These are phyloP conservation scores for Lytechinus pictus DNA, from an alignment of 35 echinoderm and acorn worm species.

Conservation along the genomic window DNA sequence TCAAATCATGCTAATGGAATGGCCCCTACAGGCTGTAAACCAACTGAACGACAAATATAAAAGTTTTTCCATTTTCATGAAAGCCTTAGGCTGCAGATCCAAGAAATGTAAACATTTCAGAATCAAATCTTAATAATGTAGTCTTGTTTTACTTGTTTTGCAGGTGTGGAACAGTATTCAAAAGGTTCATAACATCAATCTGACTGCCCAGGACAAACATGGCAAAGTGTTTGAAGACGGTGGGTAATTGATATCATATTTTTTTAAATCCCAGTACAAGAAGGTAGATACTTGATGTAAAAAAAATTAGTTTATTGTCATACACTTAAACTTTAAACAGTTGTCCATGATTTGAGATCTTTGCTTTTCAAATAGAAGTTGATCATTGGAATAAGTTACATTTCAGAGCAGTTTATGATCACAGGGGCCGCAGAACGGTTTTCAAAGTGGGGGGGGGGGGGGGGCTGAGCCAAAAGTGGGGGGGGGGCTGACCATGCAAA, in stretches of 20 bases:
- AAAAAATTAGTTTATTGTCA: background rate
- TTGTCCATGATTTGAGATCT: background rate
- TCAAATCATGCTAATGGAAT: no score
- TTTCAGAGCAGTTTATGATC: background rate
- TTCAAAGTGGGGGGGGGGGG: no score
- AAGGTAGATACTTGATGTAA: no score
- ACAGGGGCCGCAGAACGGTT: no score
- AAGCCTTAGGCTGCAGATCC: no score
- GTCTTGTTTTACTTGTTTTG: background rate
- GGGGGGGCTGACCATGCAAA: no score
- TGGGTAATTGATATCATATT: slow-evolving; percentile 42
- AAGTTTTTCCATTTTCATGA: no score
- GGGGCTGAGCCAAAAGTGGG: no score
- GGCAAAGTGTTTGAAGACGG: slow-evolving; percentile 90
- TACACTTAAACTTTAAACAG: background rate
- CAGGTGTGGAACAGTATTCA: slow-evolving; percentile 70
- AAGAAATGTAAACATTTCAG: no score
- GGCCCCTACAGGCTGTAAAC: no score
- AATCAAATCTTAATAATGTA: no score
- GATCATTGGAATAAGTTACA: background rate
- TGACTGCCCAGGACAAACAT: slow-evolving; percentile 78
- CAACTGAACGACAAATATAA: no score
- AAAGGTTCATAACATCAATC: slow-evolving; percentile 72
- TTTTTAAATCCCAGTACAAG: background rate
- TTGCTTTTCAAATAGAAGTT: background rate